A percentile compares a stretch with the other conserved stretches of the same genome.
phyloP scores from a whole-genome alignment of 35 echinoderm and acorn worm species.

The Eucidaris tribuloides region DNA sequence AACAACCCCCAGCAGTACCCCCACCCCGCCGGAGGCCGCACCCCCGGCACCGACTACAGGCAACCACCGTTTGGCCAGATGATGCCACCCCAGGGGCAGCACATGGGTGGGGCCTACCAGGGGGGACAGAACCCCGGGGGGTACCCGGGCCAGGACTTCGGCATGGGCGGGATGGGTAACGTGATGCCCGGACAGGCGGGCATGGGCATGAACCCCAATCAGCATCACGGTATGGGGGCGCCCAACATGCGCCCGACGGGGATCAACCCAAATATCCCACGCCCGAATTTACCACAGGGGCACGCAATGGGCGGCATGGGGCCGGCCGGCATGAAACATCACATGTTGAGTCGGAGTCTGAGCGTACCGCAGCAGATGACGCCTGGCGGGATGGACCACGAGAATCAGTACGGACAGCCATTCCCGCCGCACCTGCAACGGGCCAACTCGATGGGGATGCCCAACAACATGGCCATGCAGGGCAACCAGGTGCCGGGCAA shows the following conservation, averaged over 20 bases:
- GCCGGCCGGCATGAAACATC: constrained; percentile 11
- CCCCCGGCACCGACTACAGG: not conserved
- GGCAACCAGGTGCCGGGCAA: not conserved
- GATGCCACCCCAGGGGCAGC: constrained; percentile 33
- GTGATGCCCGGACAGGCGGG: constrained; percentile 53
- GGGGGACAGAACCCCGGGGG: constrained; percentile 45
- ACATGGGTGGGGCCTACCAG: constrained; percentile 16
- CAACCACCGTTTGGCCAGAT: constrained; percentile 36
- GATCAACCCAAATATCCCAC: constrained; percentile 74
- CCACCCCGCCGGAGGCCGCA: not conserved
- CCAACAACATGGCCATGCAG: constrained; percentile 14
- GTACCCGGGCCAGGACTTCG: constrained; percentile 27
- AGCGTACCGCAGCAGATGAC: constrained; percentile 63
- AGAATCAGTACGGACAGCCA: constrained; percentile 1
- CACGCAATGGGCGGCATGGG: constrained; percentile 37
- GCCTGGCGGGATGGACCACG: constrained; percentile 25
- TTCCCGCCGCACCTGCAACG: constrained; percentile 29
- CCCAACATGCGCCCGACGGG: constrained; percentile 52
- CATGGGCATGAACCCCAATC: constrained; percentile 35
- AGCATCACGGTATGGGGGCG: constrained; percentile 50
- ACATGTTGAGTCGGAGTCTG: constrained; percentile 49
- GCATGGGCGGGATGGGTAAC: constrained; percentile 28
- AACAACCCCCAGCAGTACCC: constrained; percentile 5
- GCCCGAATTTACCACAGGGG: constrained; percentile 52
- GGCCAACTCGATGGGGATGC: constrained; percentile 4